Conservation (phyloP, 2,797 vertebrate genomes). For the Sylvilagus floridanus region DNA sequence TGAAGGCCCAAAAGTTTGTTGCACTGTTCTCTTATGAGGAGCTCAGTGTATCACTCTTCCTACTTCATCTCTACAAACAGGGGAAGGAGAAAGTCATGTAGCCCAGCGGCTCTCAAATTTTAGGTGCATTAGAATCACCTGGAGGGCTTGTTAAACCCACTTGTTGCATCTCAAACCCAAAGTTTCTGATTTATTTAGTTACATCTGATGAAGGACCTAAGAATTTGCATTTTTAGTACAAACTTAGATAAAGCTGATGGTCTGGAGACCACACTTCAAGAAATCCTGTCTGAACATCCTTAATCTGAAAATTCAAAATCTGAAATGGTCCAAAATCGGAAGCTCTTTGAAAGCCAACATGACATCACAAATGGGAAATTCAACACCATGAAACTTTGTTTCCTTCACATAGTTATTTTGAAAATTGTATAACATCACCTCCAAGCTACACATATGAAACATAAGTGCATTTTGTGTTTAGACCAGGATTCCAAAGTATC, state of each 20-base stretch:
- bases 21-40: background rate
- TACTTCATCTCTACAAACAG: background rate
- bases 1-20: background rate
- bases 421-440: background rate
- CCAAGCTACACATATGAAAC: background rate
- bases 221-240: background rate
- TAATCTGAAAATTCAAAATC: background rate
- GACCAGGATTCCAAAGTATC: background rate
- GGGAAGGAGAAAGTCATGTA: background rate
- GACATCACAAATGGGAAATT: background rate
- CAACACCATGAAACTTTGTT: background rate
- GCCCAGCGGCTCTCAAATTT: background rate
- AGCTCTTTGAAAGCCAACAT: background rate
- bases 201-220: background rate
- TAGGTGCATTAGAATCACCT: background rate
- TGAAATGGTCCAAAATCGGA: background rate
- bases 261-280: background rate
- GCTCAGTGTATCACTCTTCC: background rate
- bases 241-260: background rate
- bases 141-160: background rate
- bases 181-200: background rate
- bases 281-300: background rate
- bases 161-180: background rate
- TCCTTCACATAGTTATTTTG: background rate
- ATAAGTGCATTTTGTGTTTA: background rate